Evolutionary conservation across 2,888 invertebrate species (phyloP).

Genomic region (Hoplodrina blanda): DNA sequence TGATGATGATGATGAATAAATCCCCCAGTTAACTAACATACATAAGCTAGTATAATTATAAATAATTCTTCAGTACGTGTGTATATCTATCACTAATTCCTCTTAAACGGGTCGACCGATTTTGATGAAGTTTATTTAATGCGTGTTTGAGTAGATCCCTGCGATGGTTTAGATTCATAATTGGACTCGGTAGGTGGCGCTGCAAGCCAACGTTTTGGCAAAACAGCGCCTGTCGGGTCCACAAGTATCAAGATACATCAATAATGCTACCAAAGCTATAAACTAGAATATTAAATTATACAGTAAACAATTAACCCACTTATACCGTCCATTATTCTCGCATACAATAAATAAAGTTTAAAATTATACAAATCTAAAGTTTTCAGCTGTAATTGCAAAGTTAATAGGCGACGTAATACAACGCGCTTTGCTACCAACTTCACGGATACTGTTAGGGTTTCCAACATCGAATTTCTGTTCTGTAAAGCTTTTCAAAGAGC

Average conservation of each 20-base stretch:
- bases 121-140: too few species aligned
- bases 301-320: background rate
- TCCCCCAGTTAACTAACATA: too few species aligned
- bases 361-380: conserved; percentile 31
- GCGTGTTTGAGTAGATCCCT: too few species aligned
- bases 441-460: conserved; percentile 26
- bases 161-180: too few species aligned
- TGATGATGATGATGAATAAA: too few species aligned
- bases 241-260: background rate
- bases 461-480: background rate
- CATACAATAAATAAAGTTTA: conserved; percentile 31
- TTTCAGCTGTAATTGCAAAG: conserved; percentile 52
- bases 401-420: conserved; percentile 37
- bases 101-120: too few species aligned
- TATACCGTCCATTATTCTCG: conserved; percentile 2
- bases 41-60: too few species aligned
- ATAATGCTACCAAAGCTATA: background rate
- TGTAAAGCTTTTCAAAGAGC: background rate
- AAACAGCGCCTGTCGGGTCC: too few species aligned
- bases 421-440: conserved; percentile 29
- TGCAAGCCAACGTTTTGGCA: too few species aligned
- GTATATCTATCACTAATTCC: too few species aligned
- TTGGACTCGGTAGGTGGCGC: too few species aligned
- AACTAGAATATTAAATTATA: background rate
- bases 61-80: too few species aligned